Conservation (phyloP, 37 sponge, comb jelly and placozoan species). For the Corticium candelabrum region DNA sequence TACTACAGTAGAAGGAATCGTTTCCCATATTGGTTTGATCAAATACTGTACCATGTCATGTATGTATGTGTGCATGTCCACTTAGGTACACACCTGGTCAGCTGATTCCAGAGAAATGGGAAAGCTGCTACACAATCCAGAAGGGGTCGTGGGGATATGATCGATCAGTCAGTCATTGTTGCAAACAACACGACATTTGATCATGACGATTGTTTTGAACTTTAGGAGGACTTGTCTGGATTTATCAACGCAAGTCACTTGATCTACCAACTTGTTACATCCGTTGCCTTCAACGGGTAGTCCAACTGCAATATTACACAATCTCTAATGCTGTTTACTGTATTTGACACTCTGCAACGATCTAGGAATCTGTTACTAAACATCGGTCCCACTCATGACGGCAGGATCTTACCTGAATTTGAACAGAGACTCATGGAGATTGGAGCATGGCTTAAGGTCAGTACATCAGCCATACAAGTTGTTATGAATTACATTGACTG, state of each 20-base stretch:
- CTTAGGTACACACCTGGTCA: conserved; percentile 41
- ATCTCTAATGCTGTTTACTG: neutral
- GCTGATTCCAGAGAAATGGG: conserved; percentile 49
- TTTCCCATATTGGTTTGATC: neutral
- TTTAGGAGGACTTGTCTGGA: neutral
- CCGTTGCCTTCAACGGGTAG: conserved; percentile 59
- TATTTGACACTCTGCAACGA: too few relatives aligned
- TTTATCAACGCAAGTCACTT: neutral
- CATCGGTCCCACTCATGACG: conserved; percentile 69
- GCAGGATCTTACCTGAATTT: conserved; percentile 55
- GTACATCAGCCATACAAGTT: too few relatives aligned
- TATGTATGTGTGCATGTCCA: neutral
- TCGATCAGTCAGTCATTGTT: conserved; percentile 27
- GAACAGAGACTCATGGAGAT: conserved; percentile 62
- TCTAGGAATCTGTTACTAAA: conserved; percentile 64
- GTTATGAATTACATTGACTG: neutral
- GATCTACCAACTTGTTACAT: conserved; percentile 38
- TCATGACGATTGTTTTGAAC: too few relatives aligned
- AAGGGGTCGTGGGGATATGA: conserved; percentile 63
- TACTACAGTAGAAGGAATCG: too few relatives aligned
- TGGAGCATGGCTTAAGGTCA: conserved; percentile 59
- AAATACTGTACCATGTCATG: neutral
- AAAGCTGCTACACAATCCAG: conserved; percentile 64
- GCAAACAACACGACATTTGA: too few relatives aligned
- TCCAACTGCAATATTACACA: neutral